Evolutionary conservation across 92 coral and sea anemone species (phyloP).

Genomic region (Hydrozoanthus gracilis): DNA sequence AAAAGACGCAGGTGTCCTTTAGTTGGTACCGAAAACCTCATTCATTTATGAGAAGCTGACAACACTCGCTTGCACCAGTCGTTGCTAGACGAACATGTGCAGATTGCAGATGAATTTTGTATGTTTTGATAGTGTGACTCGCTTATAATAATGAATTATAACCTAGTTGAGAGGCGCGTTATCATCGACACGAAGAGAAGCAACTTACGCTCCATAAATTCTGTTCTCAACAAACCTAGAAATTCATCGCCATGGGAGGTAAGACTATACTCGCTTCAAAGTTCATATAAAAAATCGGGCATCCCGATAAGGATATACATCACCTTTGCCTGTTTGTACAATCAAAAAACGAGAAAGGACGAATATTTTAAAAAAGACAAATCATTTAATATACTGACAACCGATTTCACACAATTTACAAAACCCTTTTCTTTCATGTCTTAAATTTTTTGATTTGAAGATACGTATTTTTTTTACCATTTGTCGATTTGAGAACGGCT

Average conservation of each 20-base stretch:
- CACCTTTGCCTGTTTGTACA: neutral
- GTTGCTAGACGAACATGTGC: slow-evolving; percentile 79
- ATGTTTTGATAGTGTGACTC: slow-evolving; percentile 55
- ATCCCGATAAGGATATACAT: slow-evolving; percentile 24
- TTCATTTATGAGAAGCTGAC: slow-evolving; percentile 17
- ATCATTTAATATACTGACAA: neutral
- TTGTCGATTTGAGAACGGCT: slow-evolving; percentile 14
- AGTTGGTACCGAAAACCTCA: slow-evolving; percentile 44
- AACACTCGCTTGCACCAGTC: slow-evolving; percentile 27
- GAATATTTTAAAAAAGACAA: slow-evolving; percentile 4
- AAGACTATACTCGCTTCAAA: slow-evolving; percentile 48
- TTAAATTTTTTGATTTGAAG: neutral
- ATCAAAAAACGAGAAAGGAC: slow-evolving; percentile 12
- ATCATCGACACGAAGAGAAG: slow-evolving; percentile 38
- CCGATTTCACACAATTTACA: neutral
- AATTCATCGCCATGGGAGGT: slow-evolving; percentile 57
- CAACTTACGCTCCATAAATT: slow-evolving; percentile 50
- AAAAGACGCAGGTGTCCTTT: slow-evolving; percentile 36
- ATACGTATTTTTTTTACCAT: neutral
- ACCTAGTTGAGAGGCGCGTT: slow-evolving; percentile 52
- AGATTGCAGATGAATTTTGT: slow-evolving; percentile 63
- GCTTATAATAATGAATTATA: slow-evolving; percentile 37
- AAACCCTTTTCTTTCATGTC: slow-evolving; percentile 6
- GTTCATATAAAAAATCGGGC: slow-evolving; percentile 36
- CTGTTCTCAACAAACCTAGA: slow-evolving; percentile 51